phyloP scores from a whole-genome alignment of 2,797 vertebrate species.

The Ctenopoma kingsleyae region DNA sequence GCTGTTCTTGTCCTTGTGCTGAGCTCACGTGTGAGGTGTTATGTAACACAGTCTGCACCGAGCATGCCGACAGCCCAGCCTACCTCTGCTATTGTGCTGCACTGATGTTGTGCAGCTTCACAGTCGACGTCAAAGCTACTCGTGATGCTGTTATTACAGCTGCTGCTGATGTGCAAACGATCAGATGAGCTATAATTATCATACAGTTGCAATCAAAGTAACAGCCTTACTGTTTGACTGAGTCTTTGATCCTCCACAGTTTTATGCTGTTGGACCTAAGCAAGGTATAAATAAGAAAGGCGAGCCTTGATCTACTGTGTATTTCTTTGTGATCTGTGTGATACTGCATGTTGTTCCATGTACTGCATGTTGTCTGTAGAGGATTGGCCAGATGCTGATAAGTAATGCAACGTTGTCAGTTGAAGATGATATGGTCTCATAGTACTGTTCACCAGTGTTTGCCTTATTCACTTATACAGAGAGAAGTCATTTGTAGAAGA shows the following conservation, averaged over 20 bases:
- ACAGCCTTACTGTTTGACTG: neutral
- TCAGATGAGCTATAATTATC: neutral
- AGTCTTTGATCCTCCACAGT: neutral
- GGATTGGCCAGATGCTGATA: neutral
- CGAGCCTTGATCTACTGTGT: neutral
- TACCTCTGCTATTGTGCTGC: slow-evolving; percentile 44
- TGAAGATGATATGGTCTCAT: neutral
- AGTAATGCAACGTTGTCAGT: neutral
- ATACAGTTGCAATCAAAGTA: slow-evolving; percentile 8
- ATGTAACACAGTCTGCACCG: slow-evolving; percentile 70
- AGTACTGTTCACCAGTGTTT: too few species aligned
- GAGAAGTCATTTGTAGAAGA: neutral
- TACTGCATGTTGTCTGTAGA: too few species aligned
- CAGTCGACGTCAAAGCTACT: neutral
- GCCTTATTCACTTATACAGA: too few species aligned
- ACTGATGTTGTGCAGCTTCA: slow-evolving; percentile 24
- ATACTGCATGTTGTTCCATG: neutral
- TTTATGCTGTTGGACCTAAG: neutral
- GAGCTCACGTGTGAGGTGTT: slow-evolving; percentile 70
- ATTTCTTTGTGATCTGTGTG: neutral
- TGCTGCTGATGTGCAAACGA: neutral
- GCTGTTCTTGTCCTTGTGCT: slow-evolving; percentile 44
- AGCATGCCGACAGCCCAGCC: slow-evolving; percentile 49
- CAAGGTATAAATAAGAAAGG: neutral
- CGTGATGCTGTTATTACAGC: neutral